phyloP scores from a whole-genome alignment of 1,140 invertebrate genomes.

The Plutomurus gul region DNA sequence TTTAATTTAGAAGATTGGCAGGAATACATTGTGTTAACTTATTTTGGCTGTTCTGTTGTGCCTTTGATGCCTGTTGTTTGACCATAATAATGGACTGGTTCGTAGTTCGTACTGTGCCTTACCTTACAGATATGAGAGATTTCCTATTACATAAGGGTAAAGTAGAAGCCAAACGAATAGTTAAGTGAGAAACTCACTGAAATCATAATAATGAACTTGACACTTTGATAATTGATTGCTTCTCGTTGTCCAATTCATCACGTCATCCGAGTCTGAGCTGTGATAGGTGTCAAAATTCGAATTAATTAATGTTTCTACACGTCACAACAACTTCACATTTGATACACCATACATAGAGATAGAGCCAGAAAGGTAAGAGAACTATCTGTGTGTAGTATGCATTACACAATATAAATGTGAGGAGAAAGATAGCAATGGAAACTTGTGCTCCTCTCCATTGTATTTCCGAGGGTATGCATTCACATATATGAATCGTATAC shows the following conservation, averaged over 20 bases:
- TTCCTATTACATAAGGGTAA: neutral
- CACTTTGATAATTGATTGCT: slow-evolving; percentile 48
- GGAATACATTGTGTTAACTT: too few species aligned
- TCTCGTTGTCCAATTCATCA: slow-evolving; percentile 49
- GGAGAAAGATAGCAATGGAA: neutral
- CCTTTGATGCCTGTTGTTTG: too few species aligned
- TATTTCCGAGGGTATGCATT: too few species aligned
- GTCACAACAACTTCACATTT: slow-evolving; percentile 5
- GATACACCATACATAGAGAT: neutral
- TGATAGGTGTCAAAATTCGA: slow-evolving; percentile 48
- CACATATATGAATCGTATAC: too few species aligned
- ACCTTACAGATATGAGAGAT: neutral
- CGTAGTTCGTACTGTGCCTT: neutral
- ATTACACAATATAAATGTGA: too few species aligned
- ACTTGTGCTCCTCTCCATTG: too few species aligned
- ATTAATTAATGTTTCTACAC: slow-evolving; percentile 45
- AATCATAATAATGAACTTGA: slow-evolving; percentile 50
- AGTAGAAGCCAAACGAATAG: slow-evolving; percentile 1
- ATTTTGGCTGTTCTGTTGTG: too few species aligned
- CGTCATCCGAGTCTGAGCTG: slow-evolving; percentile 4
- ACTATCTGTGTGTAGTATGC: too few species aligned
- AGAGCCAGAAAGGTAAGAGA: neutral
- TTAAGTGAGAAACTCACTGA: slow-evolving; percentile 27
- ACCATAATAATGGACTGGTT: neutral
- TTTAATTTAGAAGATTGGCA: too few species aligned